Conservation (phyloP, 1,140 invertebrate genomes). For the Gerris buenoi region DNA sequence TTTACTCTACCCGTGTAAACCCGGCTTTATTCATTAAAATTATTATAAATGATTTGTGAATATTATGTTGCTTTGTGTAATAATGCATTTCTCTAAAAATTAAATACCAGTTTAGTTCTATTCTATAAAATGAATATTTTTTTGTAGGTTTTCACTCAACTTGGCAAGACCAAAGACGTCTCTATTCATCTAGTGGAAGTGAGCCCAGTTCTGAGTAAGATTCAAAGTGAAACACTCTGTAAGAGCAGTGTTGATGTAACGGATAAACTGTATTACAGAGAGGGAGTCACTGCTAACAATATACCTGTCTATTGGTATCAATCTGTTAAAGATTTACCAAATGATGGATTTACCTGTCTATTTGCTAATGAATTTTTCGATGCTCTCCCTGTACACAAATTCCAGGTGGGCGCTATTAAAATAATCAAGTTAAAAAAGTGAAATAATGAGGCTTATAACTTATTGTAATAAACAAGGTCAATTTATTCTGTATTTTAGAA, state of each 20-base stretch:
- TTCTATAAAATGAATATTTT: too few relatives aligned
- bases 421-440: too few relatives aligned
- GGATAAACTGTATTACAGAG: constrained; percentile 30
- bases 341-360: constrained; percentile 58
- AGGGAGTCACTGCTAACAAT: constrained; percentile 46
- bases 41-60: too few relatives aligned
- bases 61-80: too few relatives aligned
- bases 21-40: too few relatives aligned
- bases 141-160: constrained; percentile 46
- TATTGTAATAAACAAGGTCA: too few relatives aligned
- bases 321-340: constrained; percentile 62
- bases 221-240: constrained; percentile 66
- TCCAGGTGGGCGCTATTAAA: constrained; percentile 57
- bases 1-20: too few relatives aligned
- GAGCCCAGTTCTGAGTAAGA: constrained; percentile 59
- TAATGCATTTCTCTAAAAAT: too few relatives aligned
- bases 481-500: constrained; percentile 52
- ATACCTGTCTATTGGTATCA: constrained; percentile 74
- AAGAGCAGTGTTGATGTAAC: constrained; percentile 13
- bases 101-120: too few relatives aligned
- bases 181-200: constrained; percentile 79
- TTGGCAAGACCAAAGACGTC: constrained; percentile 37
- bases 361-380: constrained; percentile 97
- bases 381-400: constrained; percentile 92
- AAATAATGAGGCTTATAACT: too few relatives aligned